Evolutionary conservation across 2,888 invertebrate genomes (phyloP).

Genomic region (Philonicus albiceps): DNA sequence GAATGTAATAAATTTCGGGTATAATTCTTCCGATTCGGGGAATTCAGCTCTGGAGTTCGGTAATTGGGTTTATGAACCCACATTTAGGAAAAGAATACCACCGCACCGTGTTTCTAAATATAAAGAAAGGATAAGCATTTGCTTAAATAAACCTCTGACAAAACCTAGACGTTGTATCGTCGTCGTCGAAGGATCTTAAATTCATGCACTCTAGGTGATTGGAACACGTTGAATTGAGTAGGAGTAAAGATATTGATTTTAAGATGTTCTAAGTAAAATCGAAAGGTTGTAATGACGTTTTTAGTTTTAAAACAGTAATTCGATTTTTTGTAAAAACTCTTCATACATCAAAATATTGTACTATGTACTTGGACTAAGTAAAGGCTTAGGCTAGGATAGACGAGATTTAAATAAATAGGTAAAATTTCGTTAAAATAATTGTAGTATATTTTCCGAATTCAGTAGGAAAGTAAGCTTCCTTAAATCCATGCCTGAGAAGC

Average conservation of each 20-base stretch:
- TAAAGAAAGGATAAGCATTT: not conserved
- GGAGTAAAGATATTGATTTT: not conserved
- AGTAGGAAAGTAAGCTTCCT: too few species aligned
- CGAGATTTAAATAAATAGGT: too few species aligned
- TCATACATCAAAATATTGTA: too few species aligned
- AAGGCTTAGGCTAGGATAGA: too few species aligned
- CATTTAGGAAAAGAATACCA: not conserved
- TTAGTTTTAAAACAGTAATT: too few species aligned
- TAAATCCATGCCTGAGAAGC: too few species aligned
- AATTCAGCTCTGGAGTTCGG: not conserved
- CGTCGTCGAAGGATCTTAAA: not conserved
- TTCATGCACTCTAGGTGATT: not conserved
- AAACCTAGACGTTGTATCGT: not conserved
- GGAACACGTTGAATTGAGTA: not conserved
- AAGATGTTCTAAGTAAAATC: too few species aligned
- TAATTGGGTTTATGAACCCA: not conserved
- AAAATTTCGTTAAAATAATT: too few species aligned
- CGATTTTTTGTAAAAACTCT: too few species aligned
- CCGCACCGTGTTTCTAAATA: not conserved
- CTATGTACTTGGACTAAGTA: too few species aligned
- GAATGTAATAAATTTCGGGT: not conserved
- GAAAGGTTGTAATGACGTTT: too few species aligned
- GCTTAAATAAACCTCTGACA: not conserved
- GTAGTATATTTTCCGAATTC: too few species aligned
- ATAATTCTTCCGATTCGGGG: not conserved